These are phyloP conservation scores for Limnephilus lunatus DNA, from an alignment of 2,888 invertebrate species.

Conservation along the genomic window DNA sequence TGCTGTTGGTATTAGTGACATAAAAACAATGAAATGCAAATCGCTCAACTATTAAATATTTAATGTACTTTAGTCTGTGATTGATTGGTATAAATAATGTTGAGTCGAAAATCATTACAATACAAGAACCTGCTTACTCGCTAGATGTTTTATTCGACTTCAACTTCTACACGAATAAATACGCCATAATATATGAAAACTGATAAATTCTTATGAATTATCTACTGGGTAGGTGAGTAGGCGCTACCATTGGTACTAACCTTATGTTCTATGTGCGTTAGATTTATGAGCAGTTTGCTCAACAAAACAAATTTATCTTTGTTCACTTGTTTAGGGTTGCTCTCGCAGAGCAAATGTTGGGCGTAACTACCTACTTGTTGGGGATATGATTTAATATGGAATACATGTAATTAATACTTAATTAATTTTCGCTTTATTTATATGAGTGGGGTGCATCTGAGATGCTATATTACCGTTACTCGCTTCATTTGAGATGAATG, in stretches of 20 bases:
- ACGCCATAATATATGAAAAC: neutral
- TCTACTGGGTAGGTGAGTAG: neutral
- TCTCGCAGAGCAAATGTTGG: neutral
- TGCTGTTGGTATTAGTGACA: too few relatives aligned
- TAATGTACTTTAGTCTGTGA: too few relatives aligned
- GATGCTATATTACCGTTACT: neutral
- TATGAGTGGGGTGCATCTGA: neutral
- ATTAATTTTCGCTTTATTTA: slow-evolving; percentile 17
- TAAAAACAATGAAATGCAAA: too few relatives aligned
- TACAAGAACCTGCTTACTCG: too few relatives aligned
- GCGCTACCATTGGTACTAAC: neutral
- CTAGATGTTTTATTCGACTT: neutral
- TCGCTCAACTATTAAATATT: too few relatives aligned
- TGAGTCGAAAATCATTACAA: neutral
- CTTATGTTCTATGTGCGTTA: neutral
- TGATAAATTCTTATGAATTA: neutral
- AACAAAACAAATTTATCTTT: slow-evolving; percentile 26
- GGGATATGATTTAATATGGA: neutral
- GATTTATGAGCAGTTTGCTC: slow-evolving; percentile 34
- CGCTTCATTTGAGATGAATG: neutral
- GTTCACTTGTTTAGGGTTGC: slow-evolving; percentile 11
- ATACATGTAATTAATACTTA: neutral
- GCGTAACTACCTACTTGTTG: neutral
- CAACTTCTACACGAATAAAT: neutral
- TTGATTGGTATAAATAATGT: too few relatives aligned